Conservation (phyloP, 2,888 invertebrate species). For the Eilema sororculum region DNA sequence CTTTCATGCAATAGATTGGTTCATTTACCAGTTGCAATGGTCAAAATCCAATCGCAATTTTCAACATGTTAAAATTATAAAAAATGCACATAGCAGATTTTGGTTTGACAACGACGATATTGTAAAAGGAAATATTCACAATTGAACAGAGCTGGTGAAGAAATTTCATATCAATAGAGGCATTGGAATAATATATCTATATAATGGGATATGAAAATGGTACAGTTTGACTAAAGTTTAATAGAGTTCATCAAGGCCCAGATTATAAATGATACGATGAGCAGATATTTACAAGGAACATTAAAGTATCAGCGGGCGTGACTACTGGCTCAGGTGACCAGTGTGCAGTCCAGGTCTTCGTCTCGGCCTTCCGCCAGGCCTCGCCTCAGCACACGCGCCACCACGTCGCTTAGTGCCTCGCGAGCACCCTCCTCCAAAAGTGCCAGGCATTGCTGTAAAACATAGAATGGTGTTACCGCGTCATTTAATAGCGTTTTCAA, state of each 20-base stretch:
- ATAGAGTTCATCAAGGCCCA: background rate
- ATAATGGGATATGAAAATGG: background rate
- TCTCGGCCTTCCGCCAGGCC: constrained; percentile 94
- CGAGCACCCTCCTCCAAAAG: constrained; percentile 95
- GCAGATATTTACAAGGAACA: constrained; percentile 45
- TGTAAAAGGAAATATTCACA: background rate
- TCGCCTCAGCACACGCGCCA: constrained; percentile 95
- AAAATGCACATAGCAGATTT: too few species aligned
- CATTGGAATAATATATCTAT: too few species aligned
- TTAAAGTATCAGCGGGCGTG: background rate
- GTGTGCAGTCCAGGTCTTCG: constrained; percentile 96
- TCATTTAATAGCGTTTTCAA: too few species aligned
- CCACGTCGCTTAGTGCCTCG: constrained; percentile 95
- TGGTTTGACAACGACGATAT: too few species aligned
- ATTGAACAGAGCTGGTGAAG: background rate
- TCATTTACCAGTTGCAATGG: too few species aligned
- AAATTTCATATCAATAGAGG: too few species aligned
- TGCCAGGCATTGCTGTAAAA: constrained; percentile 89
- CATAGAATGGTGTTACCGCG: background rate
- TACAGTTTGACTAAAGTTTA: background rate
- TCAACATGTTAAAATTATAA: too few species aligned
- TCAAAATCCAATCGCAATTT: too few species aligned
- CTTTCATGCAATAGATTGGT: too few species aligned
- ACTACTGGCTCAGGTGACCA: constrained; percentile 90
- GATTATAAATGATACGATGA: constrained; percentile 29